Evolutionary conservation across 2,888 invertebrate genomes (phyloP).

Genomic region (Synergus japonicus): DNA sequence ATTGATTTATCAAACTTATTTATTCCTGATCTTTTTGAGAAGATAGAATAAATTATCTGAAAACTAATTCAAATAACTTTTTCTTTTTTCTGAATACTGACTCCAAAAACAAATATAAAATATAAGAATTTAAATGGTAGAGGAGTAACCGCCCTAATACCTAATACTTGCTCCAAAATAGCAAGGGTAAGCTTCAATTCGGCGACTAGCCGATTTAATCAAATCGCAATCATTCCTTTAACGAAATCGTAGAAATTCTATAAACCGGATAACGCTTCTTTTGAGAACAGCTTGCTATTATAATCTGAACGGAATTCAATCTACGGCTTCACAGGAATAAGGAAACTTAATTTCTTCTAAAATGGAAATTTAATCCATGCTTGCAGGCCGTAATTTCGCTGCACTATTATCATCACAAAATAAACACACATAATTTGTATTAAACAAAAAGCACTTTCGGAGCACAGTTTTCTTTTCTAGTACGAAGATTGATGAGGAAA

Average conservation of each 20-base stretch:
- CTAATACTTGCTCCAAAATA: not conserved
- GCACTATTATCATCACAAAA: not conserved
- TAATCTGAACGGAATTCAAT: constrained; percentile 10
- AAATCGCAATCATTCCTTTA: constrained; percentile 13
- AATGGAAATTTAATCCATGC: not conserved
- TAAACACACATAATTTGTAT: not conserved
- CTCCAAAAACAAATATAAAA: too few species aligned
- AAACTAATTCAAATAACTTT: not conserved
- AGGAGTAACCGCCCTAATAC: too few species aligned
- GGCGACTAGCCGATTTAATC: not conserved
- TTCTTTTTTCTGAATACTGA: too few species aligned
- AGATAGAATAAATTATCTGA: not conserved
- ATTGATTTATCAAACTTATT: not conserved
- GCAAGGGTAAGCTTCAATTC: not conserved
- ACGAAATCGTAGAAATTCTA: constrained; percentile 31
- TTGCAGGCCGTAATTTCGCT: not conserved
- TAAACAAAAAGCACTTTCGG: not conserved
- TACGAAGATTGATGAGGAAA: not conserved
- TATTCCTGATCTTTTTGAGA: not conserved
- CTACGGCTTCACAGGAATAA: constrained; percentile 15
- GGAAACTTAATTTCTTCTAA: not conserved
- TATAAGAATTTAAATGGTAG: too few species aligned
- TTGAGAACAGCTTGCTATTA: constrained; percentile 10
- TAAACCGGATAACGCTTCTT: constrained; percentile 34
- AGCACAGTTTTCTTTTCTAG: not conserved